These are phyloP conservation scores for Lottia scabra DNA, from an alignment of 2,888 invertebrate genomes.

Conservation along the genomic window DNA sequence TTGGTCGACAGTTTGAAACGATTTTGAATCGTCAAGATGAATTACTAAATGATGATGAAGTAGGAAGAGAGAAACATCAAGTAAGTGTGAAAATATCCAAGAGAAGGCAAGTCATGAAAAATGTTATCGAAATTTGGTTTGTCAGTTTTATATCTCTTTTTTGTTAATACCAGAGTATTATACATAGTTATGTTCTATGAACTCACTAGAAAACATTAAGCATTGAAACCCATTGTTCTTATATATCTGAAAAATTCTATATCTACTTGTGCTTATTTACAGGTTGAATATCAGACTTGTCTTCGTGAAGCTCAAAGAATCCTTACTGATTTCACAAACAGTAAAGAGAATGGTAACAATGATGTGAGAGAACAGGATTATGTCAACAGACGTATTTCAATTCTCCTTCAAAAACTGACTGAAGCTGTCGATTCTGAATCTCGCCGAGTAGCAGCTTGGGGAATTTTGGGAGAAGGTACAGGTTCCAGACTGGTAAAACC, in stretches of 20 bases:
- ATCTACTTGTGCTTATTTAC: neutral
- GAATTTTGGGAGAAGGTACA: conserved; percentile 58
- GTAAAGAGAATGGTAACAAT: conserved; percentile 56
- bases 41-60: conserved; percentile 54
- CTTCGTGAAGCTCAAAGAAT: conserved; percentile 54
- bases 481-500: conserved; percentile 46
- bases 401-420: conserved; percentile 57
- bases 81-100: conserved; percentile 26
- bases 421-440: conserved; percentile 53
- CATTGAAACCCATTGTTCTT: too few relatives aligned
- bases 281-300: conserved; percentile 59
- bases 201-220: too few relatives aligned
- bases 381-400: conserved; percentile 45
- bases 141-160: too few relatives aligned
- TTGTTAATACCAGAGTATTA: too few relatives aligned
- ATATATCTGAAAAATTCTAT: too few relatives aligned
- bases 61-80: conserved; percentile 60
- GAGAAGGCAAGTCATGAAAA: neutral
- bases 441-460: conserved; percentile 61
- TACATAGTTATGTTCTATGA: too few relatives aligned
- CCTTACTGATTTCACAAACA: conserved; percentile 55
- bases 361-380: conserved; percentile 48
- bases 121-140: too few relatives aligned
- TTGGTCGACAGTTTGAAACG: conserved; percentile 55
- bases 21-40: conserved; percentile 49